Percentiles rank a stretch among this genome's conserved stretches.
phyloP scores from a whole-genome alignment of 1,140 invertebrate genomes.

The Dicyema japonicum region DNA sequence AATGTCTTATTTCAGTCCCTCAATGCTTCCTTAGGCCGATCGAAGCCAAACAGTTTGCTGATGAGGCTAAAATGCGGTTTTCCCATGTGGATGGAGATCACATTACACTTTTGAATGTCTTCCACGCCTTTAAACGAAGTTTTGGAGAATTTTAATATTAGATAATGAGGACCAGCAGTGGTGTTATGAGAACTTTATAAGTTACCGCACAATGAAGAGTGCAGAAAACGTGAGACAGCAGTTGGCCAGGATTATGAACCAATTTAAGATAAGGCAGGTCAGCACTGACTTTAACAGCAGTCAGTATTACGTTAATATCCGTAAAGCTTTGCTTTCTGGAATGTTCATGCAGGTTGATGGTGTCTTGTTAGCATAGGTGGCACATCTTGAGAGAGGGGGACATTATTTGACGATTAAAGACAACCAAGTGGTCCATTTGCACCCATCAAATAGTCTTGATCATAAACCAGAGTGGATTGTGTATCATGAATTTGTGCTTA shows the following conservation, averaged over 20 bases:
- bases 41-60: constrained; percentile 87
- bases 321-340: constrained; percentile 77
- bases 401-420: constrained; percentile 95
- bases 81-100: constrained; percentile 98
- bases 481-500: constrained; percentile 96
- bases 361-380: constrained; percentile 28
- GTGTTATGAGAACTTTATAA: constrained; percentile 98
- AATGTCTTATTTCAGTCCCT: constrained; percentile 33
- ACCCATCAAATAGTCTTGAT: constrained; percentile 85
- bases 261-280: constrained; percentile 59
- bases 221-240: constrained; percentile 51
- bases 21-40: constrained; percentile 96
- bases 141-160: constrained; percentile 25
- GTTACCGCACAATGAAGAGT: constrained; percentile 78
- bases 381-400: constrained; percentile 64
- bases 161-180: constrained; percentile 58
- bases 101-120: constrained; percentile 59
- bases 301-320: constrained; percentile 91
- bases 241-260: constrained; percentile 48
- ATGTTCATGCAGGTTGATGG: constrained; percentile 82
- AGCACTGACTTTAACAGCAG: constrained; percentile 79
- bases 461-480: constrained; percentile 99
- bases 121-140: constrained; percentile 98
- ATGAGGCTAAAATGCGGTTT: constrained; percentile 93
- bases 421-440: constrained; percentile 86